These are phyloP conservation scores for Siniperca scherzeri DNA, from an alignment of 2,797 vertebrate genomes.

Conservation along the genomic window DNA sequence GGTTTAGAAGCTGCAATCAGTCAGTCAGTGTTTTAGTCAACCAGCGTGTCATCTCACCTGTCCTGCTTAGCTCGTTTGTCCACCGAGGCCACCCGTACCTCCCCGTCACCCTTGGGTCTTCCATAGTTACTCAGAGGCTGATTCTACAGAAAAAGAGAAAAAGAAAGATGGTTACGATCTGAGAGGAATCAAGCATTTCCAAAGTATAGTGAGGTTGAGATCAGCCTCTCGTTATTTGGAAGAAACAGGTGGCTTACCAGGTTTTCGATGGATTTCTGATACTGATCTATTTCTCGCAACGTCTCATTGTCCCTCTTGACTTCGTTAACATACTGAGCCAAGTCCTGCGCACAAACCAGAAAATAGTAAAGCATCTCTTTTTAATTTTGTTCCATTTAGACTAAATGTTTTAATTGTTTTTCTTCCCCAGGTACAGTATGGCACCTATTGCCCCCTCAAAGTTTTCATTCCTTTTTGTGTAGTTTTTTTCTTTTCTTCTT, in stretches of 20 bases:
- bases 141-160: constrained; percentile 85
- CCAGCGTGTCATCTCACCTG: constrained; percentile 86
- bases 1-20: constrained; percentile 8
- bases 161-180: not conserved
- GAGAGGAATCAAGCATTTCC: not conserved
- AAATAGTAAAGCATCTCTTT: constrained; percentile 2
- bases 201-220: not conserved
- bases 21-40: constrained; percentile 10
- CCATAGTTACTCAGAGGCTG: constrained; percentile 93
- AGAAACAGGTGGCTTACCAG: constrained; percentile 85
- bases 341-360: constrained; percentile 86
- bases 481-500: not conserved
- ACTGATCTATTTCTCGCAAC: constrained; percentile 94
- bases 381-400: not conserved
- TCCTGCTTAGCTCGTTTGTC: constrained; percentile 97
- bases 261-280: constrained; percentile 98
- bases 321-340: constrained; percentile 99
- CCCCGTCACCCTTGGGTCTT: constrained; percentile 96
- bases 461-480: not conserved
- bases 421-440: no score
- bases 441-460: not conserved
- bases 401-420: not conserved
- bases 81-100: constrained; percentile 92
- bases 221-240: not conserved
- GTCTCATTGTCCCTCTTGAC: constrained; percentile 99